Evolutionary conservation across 1,140 invertebrate species (phyloP), one percentile per base, ranked within the genome.

Genomic region (Scaptomyza pallida): DNA sequence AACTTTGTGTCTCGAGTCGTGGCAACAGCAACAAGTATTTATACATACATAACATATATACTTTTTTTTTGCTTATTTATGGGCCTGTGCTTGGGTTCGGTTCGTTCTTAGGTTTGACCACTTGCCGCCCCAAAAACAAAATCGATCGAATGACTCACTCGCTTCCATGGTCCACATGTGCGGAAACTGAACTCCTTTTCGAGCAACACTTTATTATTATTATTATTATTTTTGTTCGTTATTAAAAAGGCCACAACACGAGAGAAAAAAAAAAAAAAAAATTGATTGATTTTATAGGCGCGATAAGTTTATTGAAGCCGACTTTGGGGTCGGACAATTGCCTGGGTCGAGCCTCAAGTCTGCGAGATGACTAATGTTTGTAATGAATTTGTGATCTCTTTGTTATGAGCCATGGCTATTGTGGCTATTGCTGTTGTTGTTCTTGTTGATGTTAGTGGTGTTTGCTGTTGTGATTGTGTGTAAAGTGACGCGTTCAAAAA

Each of bases 251-350:
- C 30, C 21, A 47, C 59, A 69, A 75, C 16, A 59, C n/a, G n/a
- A n/a, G n/a, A n/a, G n/a, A n/a, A n/a, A n/a, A 8, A 23, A 40
- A 50, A 12, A 37, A 43, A 44, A 43, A 52, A 76, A 70, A 65
- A 63, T 69, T 88, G 82, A 88, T 88, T 88, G 78, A 88, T 75
- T 88, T 88, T 88, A 82, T 82, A 88, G 82, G 72, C 75, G 74
- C 82, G 82, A 88, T 88, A 88, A 88, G 75, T 85, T 80, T 73
- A 77, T 80, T 86, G 73, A 77, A 63, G 79, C 61, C 65, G 59
- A 40, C 56, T 74, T 51, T 48, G 8, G 41, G 43, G 65, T 37
- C 48, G 70, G 43, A 57, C 33, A n/a, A 37, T n/a, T 37, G 33
- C 3, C 19, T 44, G 54, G 62, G 59, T 78, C 55, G 57, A 59